Evolutionary conservation across 2,113 vertebrate species (phyloP).

Genomic region (Chaetodon trifascialis): DNA sequence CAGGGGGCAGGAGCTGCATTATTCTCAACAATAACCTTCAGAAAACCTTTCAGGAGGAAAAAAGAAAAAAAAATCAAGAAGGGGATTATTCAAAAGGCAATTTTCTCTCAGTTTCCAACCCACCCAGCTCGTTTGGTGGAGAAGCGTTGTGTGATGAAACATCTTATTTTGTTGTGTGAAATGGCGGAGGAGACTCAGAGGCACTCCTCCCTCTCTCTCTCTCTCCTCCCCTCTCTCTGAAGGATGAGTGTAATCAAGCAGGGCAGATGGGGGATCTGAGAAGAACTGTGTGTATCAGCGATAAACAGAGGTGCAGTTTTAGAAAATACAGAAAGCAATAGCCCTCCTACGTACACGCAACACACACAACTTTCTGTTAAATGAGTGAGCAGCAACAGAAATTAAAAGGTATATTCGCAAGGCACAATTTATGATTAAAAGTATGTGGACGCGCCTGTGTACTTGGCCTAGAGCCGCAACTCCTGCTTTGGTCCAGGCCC

Average conservation of each 20-base stretch:
- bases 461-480: neutral
- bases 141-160: conserved; percentile 63
- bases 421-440: neutral
- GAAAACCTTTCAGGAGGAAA: conserved; percentile 68
- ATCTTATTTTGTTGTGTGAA: conserved; percentile 72
- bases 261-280: conserved; percentile 66
- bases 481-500: no score
- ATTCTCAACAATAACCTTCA: conserved; percentile 77
- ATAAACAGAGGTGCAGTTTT: conserved; percentile 46
- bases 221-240: conserved; percentile 27
- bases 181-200: conserved; percentile 60
- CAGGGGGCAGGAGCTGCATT: conserved; percentile 69
- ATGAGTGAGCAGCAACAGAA: conserved; percentile 15
- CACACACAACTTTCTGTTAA: conserved; percentile 9
- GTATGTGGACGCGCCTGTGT: neutral
- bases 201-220: conserved; percentile 31
- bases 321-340: conserved; percentile 45
- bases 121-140: conserved; percentile 58
- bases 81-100: conserved; percentile 76
- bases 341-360: conserved; percentile 1
- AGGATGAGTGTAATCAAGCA: conserved; percentile 72
- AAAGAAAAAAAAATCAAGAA: conserved; percentile 31
- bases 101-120: conserved; percentile 60
- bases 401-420: conserved; percentile 6
- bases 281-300: conserved; percentile 52